Base-by-base conservation (phyloP, 2,113 vertebrate species). In the Onychostoma macrolepis region DNA sequence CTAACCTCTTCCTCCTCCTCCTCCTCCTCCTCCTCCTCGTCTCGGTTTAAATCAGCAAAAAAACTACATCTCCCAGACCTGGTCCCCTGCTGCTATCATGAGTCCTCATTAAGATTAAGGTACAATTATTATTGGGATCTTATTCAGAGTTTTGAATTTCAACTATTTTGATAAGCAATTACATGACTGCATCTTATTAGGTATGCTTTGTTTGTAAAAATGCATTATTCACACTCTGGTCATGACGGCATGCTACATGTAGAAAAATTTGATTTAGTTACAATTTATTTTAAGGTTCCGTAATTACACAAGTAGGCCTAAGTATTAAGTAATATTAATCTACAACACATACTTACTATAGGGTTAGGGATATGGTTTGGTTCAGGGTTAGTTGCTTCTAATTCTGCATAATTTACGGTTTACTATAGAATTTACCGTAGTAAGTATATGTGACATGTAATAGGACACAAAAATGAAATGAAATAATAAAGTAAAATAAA, bases 31-130 rank as follows among this genome's bases (percentile, higher is more conserved):
- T 21, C 48, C 43, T 69, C 67, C n/a, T 67, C 84, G 19, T 65
- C 84, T 85, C 24, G 50, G 53, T 78, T 86, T 86, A 79, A 67
- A 26, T 58, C 72, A 61, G 45, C n/a, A 85, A 28, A 71, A 74
- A 53, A 48, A 84, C 26, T n/a, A 26, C 28, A 30, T 78, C 13
- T 65, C 13, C 58, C 84, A 85, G 30, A 83, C 80, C 24, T 83
- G 26, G 28, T 19, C 2, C 2, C 41, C 38, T 50, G 41, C 41
- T 69, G 26, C 26, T 82, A 69, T 67, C 56, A 43, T 17, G 13
- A 43, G n/a, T 41, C 61, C 43, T 10, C 41, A 7, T 45, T 3
- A 38, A 38, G 38, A 28, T 50, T 65, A 4, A 65, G 65, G n/a
- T 65, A 65, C 36, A 81, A 19, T 43, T 43, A 13, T 53, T 21